A percentile compares a stretch with the other conserved stretches of the same genome.
Conservation (phyloP, 2,888 invertebrate genomes). For the Cantharis nigra region DNA sequence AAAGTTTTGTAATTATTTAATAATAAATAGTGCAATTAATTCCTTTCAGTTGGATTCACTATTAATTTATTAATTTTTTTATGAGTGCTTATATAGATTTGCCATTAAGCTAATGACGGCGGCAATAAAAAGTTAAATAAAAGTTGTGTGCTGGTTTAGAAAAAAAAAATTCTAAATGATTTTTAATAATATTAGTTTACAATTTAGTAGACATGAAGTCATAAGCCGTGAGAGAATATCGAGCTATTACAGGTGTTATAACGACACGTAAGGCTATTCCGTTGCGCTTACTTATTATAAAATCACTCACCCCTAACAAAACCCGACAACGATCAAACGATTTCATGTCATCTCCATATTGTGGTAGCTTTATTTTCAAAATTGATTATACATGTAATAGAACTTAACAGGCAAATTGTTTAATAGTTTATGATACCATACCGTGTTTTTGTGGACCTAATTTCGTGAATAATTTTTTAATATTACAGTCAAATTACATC, state of each 20-base stretch:
- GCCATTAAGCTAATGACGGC: neutral
- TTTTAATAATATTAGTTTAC: conserved; percentile 31
- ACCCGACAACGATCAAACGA: conserved; percentile 36
- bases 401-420: conserved; percentile 12
- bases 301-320: conserved; percentile 37
- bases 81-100: neutral
- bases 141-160: conserved; percentile 26
- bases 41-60: neutral
- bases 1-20: neutral
- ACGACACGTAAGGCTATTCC: conserved; percentile 45
- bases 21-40: neutral
- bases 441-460: conserved; percentile 3
- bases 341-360: conserved; percentile 29
- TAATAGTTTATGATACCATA: conserved; percentile 1
- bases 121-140: neutral
- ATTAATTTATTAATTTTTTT: neutral
- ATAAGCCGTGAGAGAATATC: conserved; percentile 54
- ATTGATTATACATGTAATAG: conserved; percentile 27
- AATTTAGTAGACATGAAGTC: conserved; percentile 42
- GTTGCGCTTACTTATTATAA: conserved; percentile 39
- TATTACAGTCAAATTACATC: neutral
- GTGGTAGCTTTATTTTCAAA: conserved; percentile 27
- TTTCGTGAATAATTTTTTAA: neutral
- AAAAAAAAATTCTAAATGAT: conserved; percentile 33
- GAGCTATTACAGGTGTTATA: conserved; percentile 49